A percentile compares a stretch with the other conserved stretches of the same genome.
phyloP scores from a whole-genome alignment of 2,113 vertebrate genomes.

The Ptilorrhoa leucosticta region DNA sequence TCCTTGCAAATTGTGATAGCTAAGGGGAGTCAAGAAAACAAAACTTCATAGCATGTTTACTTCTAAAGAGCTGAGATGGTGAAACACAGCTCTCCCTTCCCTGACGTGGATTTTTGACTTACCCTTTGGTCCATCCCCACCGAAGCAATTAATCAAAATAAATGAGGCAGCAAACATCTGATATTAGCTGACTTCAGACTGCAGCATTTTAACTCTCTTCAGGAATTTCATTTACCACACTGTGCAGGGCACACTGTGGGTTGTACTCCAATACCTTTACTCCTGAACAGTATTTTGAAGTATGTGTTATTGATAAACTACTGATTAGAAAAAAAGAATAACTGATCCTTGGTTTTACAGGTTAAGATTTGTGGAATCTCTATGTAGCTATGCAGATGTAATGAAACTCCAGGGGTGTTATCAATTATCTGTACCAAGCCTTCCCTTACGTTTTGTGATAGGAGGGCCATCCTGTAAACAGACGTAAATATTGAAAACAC shows the following conservation, averaged over 20 bases:
- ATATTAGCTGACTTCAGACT: slow-evolving; percentile 6
- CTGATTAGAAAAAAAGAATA: neutral
- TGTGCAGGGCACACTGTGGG: neutral
- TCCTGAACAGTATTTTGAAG: neutral
- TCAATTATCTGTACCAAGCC: neutral
- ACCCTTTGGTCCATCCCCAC: neutral
- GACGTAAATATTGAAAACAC: neutral
- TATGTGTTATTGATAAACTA: neutral
- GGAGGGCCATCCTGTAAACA: neutral
- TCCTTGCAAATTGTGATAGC: neutral
- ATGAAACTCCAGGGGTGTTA: neutral
- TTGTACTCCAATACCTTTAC: neutral
- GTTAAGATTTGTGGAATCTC: neutral
- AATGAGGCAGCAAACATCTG: slow-evolving; percentile 37
- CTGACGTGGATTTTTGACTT: neutral
- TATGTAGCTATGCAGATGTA: neutral
- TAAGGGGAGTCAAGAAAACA: neutral
- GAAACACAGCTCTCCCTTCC: neutral
- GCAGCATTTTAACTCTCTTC: neutral
- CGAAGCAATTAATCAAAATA: slow-evolving; percentile 45
- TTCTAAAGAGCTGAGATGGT: neutral
- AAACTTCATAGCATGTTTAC: neutral
- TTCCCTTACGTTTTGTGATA: neutral
- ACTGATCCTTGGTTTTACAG: neutral
- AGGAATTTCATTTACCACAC: neutral